These are phyloP conservation scores for Julus scandinavius DNA, from an alignment of 2,888 invertebrate species.

Conservation along the genomic window DNA sequence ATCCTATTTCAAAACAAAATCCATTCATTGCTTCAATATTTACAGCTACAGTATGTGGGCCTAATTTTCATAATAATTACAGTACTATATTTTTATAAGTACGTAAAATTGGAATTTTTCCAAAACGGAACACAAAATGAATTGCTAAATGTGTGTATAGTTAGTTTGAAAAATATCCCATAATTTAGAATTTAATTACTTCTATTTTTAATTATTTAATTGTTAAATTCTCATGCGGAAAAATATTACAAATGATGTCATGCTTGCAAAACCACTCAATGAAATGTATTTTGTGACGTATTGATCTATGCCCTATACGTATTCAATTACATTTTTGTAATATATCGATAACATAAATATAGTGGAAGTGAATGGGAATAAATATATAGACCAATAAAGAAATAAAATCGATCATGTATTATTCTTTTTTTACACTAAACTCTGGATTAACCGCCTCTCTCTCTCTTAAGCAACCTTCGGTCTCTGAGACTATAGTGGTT, in stretches of 20 bases:
- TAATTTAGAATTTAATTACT: not conserved
- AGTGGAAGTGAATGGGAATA: too few relatives aligned
- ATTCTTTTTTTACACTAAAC: too few relatives aligned
- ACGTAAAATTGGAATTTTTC: not conserved
- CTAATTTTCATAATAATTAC: not conserved
- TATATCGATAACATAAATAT: too few relatives aligned
- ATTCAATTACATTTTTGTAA: too few relatives aligned
- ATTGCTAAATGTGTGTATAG: not conserved
- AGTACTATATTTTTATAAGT: not conserved
- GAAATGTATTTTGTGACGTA: not conserved
- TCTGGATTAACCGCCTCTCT: too few relatives aligned
- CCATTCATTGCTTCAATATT: not conserved
- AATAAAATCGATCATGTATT: too few relatives aligned
- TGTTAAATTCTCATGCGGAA: not conserved
- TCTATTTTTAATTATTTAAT: not conserved
- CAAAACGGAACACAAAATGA: not conserved
- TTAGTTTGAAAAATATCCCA: not conserved
- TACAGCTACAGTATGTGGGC: not conserved
- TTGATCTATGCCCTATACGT: too few relatives aligned
- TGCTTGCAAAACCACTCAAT: not conserved
- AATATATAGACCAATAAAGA: too few relatives aligned
- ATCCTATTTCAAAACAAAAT: slow-evolving; percentile 1
- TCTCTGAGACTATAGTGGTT: too few relatives aligned
- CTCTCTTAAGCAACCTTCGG: too few relatives aligned
- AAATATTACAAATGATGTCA: not conserved